Evolutionary conservation across 2,888 invertebrate genomes (phyloP).

Genomic region (Phyllotreta striolata): DNA sequence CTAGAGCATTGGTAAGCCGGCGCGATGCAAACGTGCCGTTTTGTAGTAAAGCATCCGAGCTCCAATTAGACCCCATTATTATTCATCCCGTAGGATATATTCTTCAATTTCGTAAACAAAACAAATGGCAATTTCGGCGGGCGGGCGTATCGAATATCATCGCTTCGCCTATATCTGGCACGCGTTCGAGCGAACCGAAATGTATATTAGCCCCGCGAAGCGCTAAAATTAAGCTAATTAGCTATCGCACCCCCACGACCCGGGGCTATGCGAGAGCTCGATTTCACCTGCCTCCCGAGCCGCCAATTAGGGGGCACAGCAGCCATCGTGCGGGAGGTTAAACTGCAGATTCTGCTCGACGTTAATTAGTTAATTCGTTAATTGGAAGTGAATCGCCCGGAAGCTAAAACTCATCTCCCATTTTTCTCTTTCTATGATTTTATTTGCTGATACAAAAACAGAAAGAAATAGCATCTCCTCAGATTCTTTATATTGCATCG

Average conservation of each 20-base stretch:
- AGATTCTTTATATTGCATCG: too few species aligned
- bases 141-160: conserved; percentile 4
- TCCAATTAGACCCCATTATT: neutral
- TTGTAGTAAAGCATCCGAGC: too few species aligned
- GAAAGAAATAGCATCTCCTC: too few species aligned
- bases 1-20: too few species aligned
- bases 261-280: conserved; percentile 22
- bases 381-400: conserved; percentile 15
- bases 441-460: too few species aligned
- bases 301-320: conserved; percentile 25
- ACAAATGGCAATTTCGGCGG: conserved; percentile 3
- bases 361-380: too few species aligned
- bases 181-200: neutral
- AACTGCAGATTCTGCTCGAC: too few species aligned
- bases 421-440: too few species aligned
- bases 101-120: conserved; percentile 4
- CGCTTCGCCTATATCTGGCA: neutral
- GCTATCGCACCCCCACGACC: neutral
- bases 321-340: conserved; percentile 5
- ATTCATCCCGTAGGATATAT: neutral
- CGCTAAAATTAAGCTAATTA: neutral
- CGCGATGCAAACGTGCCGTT: too few species aligned
- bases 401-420: too few species aligned
- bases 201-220: neutral
- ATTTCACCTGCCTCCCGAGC: conserved; percentile 31